phyloP scores from a whole-genome alignment of 2,888 invertebrate genomes.

The Limnephilus auricula region DNA sequence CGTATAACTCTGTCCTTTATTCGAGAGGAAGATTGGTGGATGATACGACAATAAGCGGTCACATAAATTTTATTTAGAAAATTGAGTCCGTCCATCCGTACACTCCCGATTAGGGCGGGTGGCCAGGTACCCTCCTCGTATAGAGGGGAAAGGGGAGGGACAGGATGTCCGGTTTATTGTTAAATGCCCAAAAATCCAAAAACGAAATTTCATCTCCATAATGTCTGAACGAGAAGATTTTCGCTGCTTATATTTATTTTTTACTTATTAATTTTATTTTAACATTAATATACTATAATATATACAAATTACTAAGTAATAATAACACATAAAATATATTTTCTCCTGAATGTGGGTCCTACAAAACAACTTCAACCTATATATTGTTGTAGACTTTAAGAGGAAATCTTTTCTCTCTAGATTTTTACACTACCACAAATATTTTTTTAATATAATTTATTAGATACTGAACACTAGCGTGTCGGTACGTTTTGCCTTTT shows the following conservation, averaged over 20 bases:
- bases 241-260: background rate
- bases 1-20: background rate
- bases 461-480: too few species aligned
- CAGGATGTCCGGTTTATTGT: slow-evolving; percentile 42
- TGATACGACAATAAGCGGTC: slow-evolving; percentile 53
- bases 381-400: too few species aligned
- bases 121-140: background rate
- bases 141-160: background rate
- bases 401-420: too few species aligned
- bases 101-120: slow-evolving; percentile 46
- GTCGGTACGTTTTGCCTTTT: too few species aligned
- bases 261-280: background rate
- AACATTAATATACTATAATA: too few species aligned
- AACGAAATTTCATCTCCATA: background rate
- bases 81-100: slow-evolving; percentile 57
- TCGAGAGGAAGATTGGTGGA: background rate
- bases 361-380: too few species aligned
- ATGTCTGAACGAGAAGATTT: background rate
- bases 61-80: slow-evolving; percentile 57
- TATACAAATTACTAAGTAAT: too few species aligned
- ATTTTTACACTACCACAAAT: too few species aligned
- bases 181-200: background rate
- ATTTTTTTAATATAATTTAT: too few species aligned
- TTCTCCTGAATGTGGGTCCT: too few species aligned
- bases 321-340: too few species aligned